phyloP scores from a whole-genome alignment of 2,888 invertebrate genomes.

The Agonopterix subpropinquella region DNA sequence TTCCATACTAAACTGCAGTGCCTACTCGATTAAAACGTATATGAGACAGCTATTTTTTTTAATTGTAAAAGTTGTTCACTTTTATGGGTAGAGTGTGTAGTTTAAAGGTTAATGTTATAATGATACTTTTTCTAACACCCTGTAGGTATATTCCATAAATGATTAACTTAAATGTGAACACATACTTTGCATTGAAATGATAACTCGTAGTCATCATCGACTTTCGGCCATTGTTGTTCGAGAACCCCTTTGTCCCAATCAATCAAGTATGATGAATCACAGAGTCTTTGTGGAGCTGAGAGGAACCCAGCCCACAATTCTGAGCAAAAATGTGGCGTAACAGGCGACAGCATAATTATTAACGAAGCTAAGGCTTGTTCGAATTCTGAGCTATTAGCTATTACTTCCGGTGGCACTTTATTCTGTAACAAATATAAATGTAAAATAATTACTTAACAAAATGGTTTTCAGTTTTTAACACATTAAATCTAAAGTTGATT shows the following conservation, averaged over 20 bases:
- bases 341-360: conserved; percentile 90
- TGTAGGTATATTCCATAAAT: no score
- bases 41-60: no score
- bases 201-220: conserved; percentile 81
- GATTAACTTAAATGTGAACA: background rate
- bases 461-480: background rate
- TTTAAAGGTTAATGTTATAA: no score
- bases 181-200: conserved; percentile 79
- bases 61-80: no score
- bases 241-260: conserved; percentile 82
- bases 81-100: no score
- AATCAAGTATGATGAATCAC: conserved; percentile 63
- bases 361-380: conserved; percentile 86
- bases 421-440: conserved; percentile 49
- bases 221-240: conserved; percentile 86
- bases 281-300: conserved; percentile 77
- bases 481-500: background rate
- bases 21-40: no score
- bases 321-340: conserved; percentile 93
- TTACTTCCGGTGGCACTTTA: conserved; percentile 77
- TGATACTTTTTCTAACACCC: no score
- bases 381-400: conserved; percentile 81
- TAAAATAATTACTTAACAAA: background rate
- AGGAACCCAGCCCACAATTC: conserved; percentile 91
- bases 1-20: no score